A percentile compares a stretch with the other conserved stretches of the same genome.
These are phyloP conservation scores for Premnoplex brunnescens DNA, from an alignment of 2,797 vertebrate genomes.

Conservation along the genomic window DNA sequence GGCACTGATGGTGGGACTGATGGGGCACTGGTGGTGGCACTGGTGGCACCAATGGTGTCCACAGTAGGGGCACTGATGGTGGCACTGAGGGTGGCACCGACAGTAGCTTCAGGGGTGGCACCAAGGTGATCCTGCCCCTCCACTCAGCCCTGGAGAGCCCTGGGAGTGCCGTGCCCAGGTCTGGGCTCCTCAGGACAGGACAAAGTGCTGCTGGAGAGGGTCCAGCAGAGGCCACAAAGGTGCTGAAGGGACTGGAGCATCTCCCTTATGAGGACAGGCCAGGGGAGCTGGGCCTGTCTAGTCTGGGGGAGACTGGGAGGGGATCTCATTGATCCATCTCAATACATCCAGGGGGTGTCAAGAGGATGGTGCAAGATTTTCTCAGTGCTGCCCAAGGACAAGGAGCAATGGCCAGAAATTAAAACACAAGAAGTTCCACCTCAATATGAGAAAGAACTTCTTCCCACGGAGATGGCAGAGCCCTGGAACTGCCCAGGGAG, in stretches of 20 bases:
- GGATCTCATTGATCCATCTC: not conserved
- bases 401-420: not conserved
- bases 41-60: not conserved
- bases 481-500: not conserved
- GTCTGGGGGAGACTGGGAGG: not conserved
- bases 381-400: not conserved
- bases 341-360: not conserved
- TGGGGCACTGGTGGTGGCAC: not conserved
- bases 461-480: not conserved
- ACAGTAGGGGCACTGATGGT: not conserved
- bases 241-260: not conserved
- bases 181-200: not conserved
- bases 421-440: not conserved
- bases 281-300: not conserved
- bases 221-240: not conserved
- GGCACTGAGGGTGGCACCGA: not conserved
- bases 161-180: not conserved
- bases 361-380: not conserved
- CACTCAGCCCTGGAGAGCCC: not conserved
- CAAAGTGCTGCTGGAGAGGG: not conserved
- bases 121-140: not conserved
- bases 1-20: not conserved
- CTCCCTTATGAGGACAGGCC: not conserved
- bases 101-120: not conserved
- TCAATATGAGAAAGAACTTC: not conserved